Conservation (phyloP, 2,888 invertebrate species). For the Anarsia innoxiella region DNA sequence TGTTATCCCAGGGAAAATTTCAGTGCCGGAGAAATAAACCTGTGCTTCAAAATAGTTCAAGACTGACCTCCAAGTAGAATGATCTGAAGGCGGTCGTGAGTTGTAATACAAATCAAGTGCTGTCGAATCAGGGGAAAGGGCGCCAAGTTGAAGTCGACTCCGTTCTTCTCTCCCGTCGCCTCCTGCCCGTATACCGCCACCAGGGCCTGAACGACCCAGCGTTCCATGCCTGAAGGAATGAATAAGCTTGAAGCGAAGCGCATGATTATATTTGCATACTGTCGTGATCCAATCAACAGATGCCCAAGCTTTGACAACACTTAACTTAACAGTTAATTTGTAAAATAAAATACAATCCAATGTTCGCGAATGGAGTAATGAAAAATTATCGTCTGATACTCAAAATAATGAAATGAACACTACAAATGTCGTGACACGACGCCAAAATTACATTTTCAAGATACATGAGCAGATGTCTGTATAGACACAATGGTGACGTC, state of each 20-base stretch:
- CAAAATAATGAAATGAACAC: not conserved
- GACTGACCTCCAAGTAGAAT: slow-evolving; percentile 70
- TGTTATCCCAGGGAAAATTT: no score
- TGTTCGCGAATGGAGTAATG: no score
- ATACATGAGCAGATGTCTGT: no score
- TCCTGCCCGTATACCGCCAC: slow-evolving; percentile 76
- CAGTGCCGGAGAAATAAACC: no score
- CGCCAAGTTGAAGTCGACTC: slow-evolving; percentile 82
- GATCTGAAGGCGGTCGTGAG: slow-evolving; percentile 80
- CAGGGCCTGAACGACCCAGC: slow-evolving; percentile 57
- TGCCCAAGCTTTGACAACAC: slow-evolving; percentile 11
- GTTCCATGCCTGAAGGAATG: slow-evolving; percentile 55
- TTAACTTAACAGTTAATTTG: no score
- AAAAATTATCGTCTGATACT: no score
- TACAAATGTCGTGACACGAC: no score
- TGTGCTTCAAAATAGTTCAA: no score
- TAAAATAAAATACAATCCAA: no score
- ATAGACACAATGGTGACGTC: no score
- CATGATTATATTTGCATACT: not conserved
- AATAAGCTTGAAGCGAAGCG: slow-evolving; percentile 9
- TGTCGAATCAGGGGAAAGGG: slow-evolving; percentile 81
- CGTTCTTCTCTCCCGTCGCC: slow-evolving; percentile 89
- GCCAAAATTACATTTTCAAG: no score
- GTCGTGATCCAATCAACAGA: not conserved
- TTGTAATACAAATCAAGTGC: slow-evolving; percentile 87